Evolutionary conservation across 1,140 invertebrate species (phyloP).

Genomic region (Cherax quadricarinatus): DNA sequence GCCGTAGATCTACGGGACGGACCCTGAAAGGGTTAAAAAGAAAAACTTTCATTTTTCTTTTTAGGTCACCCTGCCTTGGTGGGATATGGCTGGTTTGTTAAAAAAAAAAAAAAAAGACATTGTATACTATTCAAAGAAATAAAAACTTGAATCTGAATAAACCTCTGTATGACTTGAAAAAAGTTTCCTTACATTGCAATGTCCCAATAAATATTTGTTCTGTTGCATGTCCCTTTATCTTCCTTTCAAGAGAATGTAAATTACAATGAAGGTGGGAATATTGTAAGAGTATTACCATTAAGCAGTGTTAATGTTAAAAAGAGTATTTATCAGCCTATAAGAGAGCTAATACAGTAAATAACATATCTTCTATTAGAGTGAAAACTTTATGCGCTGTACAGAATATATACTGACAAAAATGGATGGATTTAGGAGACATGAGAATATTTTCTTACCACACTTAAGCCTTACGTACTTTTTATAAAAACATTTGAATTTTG

Average conservation of each 20-base stretch:
- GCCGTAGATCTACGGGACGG: too few relatives aligned
- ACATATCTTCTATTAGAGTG: conserved; percentile 16
- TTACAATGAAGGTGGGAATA: not conserved
- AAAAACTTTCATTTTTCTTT: too few relatives aligned
- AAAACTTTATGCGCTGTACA: conserved; percentile 21
- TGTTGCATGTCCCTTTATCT: too few relatives aligned
- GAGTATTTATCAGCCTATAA: conserved; percentile 28
- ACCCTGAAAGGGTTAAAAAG: too few relatives aligned
- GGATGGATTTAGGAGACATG: conserved; percentile 60
- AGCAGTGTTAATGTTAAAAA: not conserved
- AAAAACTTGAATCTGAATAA: too few relatives aligned
- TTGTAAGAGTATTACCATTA: not conserved
- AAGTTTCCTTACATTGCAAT: too few relatives aligned
- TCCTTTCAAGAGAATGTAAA: not conserved
- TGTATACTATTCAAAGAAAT: too few relatives aligned
- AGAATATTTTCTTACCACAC: conserved; percentile 61
- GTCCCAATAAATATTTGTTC: too few relatives aligned
- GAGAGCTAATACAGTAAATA: conserved; percentile 21
- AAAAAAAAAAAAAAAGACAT: too few relatives aligned
- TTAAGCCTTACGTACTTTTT: not conserved
- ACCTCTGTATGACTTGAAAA: too few relatives aligned
- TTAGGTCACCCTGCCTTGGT: too few relatives aligned
- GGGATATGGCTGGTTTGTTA: too few relatives aligned
- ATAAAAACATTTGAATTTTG: not conserved
- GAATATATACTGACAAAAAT: conserved; percentile 51